Evolutionary conservation across 2,113 vertebrate genomes (phyloP), one percentile per base, ranked within the genome.

Genomic region (Dissostichus mawsoni): DNA sequence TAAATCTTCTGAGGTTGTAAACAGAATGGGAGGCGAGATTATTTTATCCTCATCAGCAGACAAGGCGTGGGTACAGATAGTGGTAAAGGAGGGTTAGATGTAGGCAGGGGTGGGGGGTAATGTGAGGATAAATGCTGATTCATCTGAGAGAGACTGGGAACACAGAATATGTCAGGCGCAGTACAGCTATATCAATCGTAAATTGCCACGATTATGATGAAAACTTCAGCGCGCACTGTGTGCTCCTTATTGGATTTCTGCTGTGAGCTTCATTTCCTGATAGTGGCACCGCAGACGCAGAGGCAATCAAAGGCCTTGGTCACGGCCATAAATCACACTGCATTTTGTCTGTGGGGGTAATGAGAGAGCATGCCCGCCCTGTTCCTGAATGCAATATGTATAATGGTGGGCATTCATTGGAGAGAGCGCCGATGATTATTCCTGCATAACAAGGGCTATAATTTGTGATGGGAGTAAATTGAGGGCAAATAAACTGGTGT

Each of bases 261-360:
- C 90, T 76, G 82, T 76, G 82, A 87, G 92, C 84, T 94, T 94
- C 93, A 95, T 96, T 92, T 93, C 93, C 92, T 92, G 91, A 92
- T 84, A 86, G 92, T 81, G 81, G 86, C 90, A 87, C 87, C 61
- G 78, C 90, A 85, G 90, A 92, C 89, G 68, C 93, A 90, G 85
- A 92, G 84, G 92, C 94, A 95, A 96, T 95, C 93, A 94, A 93
- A 94, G 41, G 83, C 53, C 84, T 87, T 10, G 44, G 89, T 90
- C 87, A 82, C 75, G 82, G 87, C 79, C 91, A 93, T 94, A 94
- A 94, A 94, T 95, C 94, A 94, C 80, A 68, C 55, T 47, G 81
- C 90, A 82, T 92, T 91, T 90, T 94, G 94, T 92, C 91, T 92
- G 83, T 29, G 84, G 82, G 90, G 83, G 85, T 92, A 94, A 95